Evolutionary conservation across 2,113 vertebrate species (phyloP).

Genomic region (Neolamprologus falcicula): DNA sequence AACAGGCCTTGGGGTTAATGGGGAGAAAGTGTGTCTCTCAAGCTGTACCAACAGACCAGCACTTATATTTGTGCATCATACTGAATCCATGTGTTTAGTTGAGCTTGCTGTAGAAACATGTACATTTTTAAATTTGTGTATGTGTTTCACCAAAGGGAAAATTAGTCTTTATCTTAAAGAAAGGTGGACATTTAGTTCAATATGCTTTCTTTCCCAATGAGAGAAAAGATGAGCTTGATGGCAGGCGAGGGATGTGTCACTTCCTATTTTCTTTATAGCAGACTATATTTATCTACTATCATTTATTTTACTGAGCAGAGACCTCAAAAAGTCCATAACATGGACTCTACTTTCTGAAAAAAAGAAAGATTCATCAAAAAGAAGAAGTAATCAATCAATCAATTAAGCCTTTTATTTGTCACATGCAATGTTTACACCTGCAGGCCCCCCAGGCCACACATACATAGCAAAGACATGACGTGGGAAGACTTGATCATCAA

Average conservation of each 20-base stretch:
- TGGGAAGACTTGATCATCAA: neutral
- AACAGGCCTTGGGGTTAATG: conserved; percentile 36
- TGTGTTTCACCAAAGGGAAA: neutral
- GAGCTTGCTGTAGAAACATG: neutral
- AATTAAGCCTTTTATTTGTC: neutral
- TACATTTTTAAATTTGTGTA: neutral
- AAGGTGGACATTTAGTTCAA: neutral
- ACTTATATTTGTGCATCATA: neutral
- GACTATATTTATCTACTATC: neutral
- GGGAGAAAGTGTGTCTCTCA: neutral
- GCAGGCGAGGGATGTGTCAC: neutral
- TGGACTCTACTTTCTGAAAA: neutral
- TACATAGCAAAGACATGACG: neutral
- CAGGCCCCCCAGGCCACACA: neutral
- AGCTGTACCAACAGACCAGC: neutral
- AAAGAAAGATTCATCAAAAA: neutral
- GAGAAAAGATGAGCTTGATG: neutral
- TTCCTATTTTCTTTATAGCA: neutral
- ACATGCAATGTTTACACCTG: neutral
- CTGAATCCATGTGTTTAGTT: neutral
- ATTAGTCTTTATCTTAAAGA: neutral
- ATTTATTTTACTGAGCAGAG: neutral
- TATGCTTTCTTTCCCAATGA: neutral
- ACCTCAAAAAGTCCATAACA: neutral
- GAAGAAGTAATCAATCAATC: neutral